Conservation (phyloP, 2,797 vertebrate genomes). For the Clamator glandarius region DNA sequence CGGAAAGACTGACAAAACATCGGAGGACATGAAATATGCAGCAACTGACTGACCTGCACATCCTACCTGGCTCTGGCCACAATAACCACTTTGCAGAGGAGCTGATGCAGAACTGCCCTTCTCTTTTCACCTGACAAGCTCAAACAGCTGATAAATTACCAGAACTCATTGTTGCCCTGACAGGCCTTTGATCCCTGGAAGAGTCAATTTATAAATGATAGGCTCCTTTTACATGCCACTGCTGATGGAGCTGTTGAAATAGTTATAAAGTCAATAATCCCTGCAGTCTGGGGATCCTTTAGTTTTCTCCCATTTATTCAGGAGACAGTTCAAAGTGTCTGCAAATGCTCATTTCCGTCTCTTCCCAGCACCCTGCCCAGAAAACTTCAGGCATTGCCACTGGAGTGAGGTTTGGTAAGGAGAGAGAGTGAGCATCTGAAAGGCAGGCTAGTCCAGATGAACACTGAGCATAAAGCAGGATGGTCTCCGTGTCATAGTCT, state of each 20-base stretch:
- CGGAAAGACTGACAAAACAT: neutral
- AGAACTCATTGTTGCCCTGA: constrained; percentile 21
- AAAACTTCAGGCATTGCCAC: neutral
- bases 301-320: constrained; percentile 21
- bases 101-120: constrained; percentile 50
- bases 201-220: constrained; percentile 26
- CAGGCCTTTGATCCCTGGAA: constrained; percentile 49
- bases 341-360: neutral
- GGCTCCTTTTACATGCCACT: neutral
- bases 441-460: neutral
- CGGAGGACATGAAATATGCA: neutral
- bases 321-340: constrained; percentile 13
- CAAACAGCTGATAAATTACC: constrained; percentile 50
- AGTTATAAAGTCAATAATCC: constrained; percentile 10
- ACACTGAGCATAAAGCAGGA: neutral
- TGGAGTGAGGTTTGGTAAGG: neutral
- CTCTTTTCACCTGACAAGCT: constrained; percentile 46
- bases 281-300: neutral
- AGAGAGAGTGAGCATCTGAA: neutral
- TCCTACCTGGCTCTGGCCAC: neutral
- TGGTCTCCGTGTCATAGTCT: neutral
- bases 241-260: neutral
- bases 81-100: constrained; percentile 2
- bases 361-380: neutral
- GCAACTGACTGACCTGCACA: neutral